phyloP scores from a whole-genome alignment of 2,888 invertebrate species.

The Rotaria magnacalcarata region DNA sequence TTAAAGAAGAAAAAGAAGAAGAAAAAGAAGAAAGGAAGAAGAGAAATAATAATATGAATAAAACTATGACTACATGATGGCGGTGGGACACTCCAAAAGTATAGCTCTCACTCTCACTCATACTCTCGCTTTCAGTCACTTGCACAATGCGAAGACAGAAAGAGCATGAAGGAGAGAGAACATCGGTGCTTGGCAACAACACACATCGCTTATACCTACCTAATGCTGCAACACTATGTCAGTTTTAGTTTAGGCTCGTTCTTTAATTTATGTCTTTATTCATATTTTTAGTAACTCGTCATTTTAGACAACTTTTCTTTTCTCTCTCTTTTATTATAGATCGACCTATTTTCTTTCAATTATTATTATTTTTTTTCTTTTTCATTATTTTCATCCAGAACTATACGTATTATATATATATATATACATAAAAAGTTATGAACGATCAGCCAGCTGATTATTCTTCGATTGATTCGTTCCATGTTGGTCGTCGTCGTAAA shows the following conservation, averaged over 20 bases:
- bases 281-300: not conserved
- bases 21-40: conserved; percentile 26
- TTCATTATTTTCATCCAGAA: no score
- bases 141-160: not conserved
- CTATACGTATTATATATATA: not conserved
- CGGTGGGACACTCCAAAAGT: conserved; percentile 26
- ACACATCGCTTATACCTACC: not conserved
- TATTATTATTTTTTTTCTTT: not conserved
- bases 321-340: not conserved
- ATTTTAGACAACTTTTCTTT: not conserved
- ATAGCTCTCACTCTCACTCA: conserved; percentile 23
- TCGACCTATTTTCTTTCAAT: not conserved
- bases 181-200: conserved; percentile 31
- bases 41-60: conserved; percentile 31
- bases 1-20: conserved; percentile 1
- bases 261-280: not conserved
- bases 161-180: not conserved
- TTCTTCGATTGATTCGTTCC: conserved; percentile 8
- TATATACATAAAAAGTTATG: not conserved
- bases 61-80: conserved; percentile 28
- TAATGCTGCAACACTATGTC: not conserved
- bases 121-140: conserved; percentile 29
- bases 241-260: not conserved
- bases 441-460: conserved; percentile 1
- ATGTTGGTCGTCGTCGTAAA: conserved; percentile 34